Base-by-base conservation (phyloP, 1,140 invertebrate genomes). In the Pteromalus puparum region DNA sequence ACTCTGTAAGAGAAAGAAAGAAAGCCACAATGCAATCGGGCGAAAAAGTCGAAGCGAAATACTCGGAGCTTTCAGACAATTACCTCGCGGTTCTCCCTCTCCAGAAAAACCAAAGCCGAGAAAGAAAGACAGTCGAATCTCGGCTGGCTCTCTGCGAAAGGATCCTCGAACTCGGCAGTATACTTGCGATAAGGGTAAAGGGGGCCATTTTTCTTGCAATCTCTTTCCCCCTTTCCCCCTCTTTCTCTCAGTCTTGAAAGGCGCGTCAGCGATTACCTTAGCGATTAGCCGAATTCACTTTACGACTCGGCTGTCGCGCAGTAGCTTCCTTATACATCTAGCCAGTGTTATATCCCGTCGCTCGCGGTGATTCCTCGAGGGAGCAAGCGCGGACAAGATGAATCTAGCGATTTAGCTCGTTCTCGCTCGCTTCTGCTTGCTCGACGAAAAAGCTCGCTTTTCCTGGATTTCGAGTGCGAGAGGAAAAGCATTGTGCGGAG, bases 261-360 rank as follows among this genome's bases (percentile, higher is more conserved):
- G 53, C 53, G 21, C 53, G 61, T 70, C 79, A 73, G 79, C 79
- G 79, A 81, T 81, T 81, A 73, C 68, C 68, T 73, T 34, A 18
- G 61, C 70, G 79, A 81, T 81, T 81, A 81, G 42, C 42, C 21
- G 68, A 81, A 81, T 80, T 80, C 65, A 80, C 78, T 80, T 68
- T 42, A 26, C 65, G n/a, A 24, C 24, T 78, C 21, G 15, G 18
- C 53, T n/a, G 53, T 21, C 46, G 26, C 28, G n/a, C 68, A 70
- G n/a, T 26, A 26, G 68, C 26, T 73, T 26, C 70, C 26, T 30
- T 48, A 48, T 48, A 42, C 38, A 42, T 42, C 38, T 7, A 42
- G 6, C 38, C 38, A 10, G 38, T 42, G 10, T 42, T 42, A 48
- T 48, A 48, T 48, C 5, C 28, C 7, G 26, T 28, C n/a, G 46